Evolutionary conservation across 2,113 vertebrate genomes (phyloP).

Genomic region (Coracopsis vasa): DNA sequence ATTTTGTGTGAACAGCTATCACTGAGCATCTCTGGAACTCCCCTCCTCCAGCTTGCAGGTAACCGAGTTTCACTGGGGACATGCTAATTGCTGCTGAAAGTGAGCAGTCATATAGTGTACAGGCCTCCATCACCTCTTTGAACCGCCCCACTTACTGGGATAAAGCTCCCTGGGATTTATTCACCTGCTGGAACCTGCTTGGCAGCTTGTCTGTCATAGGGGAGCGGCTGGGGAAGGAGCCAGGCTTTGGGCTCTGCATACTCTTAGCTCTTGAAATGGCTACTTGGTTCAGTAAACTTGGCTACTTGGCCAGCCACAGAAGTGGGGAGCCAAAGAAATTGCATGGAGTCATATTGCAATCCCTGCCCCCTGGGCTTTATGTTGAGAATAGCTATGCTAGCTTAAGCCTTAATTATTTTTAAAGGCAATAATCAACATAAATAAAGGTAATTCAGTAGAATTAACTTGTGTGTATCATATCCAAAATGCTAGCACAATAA

Average conservation of each 20-base stretch:
- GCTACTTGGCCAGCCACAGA: background rate
- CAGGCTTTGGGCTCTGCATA: background rate
- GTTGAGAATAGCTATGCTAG: background rate
- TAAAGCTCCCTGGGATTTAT: background rate
- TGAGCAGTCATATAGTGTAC: background rate
- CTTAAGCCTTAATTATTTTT: constrained; percentile 14
- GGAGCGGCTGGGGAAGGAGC: background rate
- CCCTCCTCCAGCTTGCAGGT: background rate
- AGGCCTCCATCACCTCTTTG: background rate
- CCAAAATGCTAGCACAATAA: background rate
- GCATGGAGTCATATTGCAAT: background rate
- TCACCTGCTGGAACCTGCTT: constrained; percentile 17
- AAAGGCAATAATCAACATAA: constrained; percentile 38
- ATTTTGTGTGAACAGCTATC: background rate
- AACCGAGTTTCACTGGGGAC: background rate
- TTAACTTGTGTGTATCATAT: background rate
- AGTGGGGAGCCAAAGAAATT: background rate
- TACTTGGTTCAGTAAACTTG: background rate
- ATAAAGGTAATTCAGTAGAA: constrained; percentile 11
- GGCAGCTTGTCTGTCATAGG: background rate
- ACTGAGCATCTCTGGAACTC: background rate
- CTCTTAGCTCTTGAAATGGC: background rate
- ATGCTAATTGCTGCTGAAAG: background rate
- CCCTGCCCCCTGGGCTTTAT: background rate
- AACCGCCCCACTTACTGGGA: background rate